Evolutionary conservation across 2,888 invertebrate species (phyloP), one percentile per base, ranked within the genome.

Genomic region (Allacma fusca): DNA sequence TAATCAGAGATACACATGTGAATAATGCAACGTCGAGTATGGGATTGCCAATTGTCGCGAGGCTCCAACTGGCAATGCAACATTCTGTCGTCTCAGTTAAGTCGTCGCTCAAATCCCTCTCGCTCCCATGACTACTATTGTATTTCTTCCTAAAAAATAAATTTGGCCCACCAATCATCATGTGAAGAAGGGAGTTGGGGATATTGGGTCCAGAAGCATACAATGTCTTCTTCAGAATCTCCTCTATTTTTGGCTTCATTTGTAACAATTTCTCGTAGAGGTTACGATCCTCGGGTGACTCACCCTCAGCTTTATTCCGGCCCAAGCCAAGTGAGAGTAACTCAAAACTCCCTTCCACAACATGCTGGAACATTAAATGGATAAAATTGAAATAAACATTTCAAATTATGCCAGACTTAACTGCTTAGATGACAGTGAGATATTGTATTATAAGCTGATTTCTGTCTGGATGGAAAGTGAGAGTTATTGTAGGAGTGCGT

Each of bases 11-110:
- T 4, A 85, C 81, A 67, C 84, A 76, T 19, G 83, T 67, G 26
- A 85, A 77, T 23, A 84, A 78, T 12, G 84, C 85, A 24, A 85
- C 40, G 69, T 85, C 85, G 76, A 83, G 83, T 65, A 84, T 81
- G 50, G 83, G 85, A 78, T 78, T 80, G 57, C 85, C 83, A 59
- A 78, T 77, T 59, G 81, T 81, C 5, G 84, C 81, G 80, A 84
- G 78, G 76, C 84, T 85, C 84, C 84, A 85, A 79, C 84, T 85
- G 1, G 84, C 77, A 29, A 85, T 81, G 65, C 68, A 79, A 74
- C 84, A 84, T 21, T 82, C 79, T 0, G 81, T 62, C 12, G 70
- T 28, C n/a, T 50, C 50, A 13, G 16, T 50, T 1, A 7, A 34
- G n/a, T 50, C 16, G n/a, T 59, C 43, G 26, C 26, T 40, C 26